A percentile compares a stretch with the other conserved stretches of the same genome.
Evolutionary conservation across 2,888 invertebrate species (phyloP).

Genomic region (Catocala nupta): DNA sequence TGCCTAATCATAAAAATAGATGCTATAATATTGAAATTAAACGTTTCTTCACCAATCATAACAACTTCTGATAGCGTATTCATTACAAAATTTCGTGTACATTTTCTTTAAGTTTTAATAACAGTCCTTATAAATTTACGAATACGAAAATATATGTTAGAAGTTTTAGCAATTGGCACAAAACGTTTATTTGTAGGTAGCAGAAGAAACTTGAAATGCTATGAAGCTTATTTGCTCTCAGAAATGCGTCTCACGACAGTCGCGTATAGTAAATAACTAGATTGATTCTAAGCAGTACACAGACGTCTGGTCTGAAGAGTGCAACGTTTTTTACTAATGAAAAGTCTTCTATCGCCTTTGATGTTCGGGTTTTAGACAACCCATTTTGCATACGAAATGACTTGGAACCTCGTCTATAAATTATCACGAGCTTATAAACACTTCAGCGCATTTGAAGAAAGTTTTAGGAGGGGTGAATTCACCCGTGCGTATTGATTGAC

Average conservation of each 20-base stretch:
- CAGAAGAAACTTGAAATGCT: conserved; percentile 25
- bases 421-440: background rate
- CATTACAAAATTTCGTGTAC: too few species aligned
- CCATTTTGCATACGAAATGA: conserved; percentile 13
- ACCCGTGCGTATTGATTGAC: background rate
- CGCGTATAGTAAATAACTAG: conserved; percentile 42
- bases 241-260: conserved; percentile 33
- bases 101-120: background rate
- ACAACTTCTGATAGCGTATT: too few species aligned
- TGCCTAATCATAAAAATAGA: too few species aligned
- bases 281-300: conserved; percentile 39
- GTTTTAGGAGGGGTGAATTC: background rate
- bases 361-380: conserved; percentile 19
- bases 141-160: background rate
- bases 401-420: background rate
- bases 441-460: too few species aligned
- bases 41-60: too few species aligned
- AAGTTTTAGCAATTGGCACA: background rate
- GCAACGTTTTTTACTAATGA: conserved; percentile 41
- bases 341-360: conserved; percentile 26
- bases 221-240: conserved; percentile 35
- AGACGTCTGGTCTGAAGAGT: conserved; percentile 35
- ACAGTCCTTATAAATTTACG: background rate
- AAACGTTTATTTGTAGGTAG: conserved; percentile 10
- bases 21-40: too few species aligned